These are phyloP conservation scores for Sminthopsis crassicaudata DNA, from an alignment of 2,113 vertebrate genomes.

Conservation along the genomic window DNA sequence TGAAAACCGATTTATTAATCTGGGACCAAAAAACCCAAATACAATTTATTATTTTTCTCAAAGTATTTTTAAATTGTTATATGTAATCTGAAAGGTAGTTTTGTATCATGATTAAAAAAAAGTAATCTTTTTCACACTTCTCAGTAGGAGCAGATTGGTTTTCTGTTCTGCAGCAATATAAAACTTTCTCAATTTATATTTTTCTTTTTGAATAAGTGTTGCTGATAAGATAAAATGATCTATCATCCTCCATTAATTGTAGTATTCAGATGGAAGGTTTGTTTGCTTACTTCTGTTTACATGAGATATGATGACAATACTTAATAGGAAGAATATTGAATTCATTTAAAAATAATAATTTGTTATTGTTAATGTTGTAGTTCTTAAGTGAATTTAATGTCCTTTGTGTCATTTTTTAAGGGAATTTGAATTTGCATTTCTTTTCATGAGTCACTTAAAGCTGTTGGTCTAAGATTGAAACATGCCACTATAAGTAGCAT, in stretches of 20 bases:
- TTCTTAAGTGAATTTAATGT: neutral
- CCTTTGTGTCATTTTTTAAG: neutral
- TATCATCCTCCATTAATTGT: neutral
- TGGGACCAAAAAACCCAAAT: neutral
- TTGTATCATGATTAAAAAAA: neutral
- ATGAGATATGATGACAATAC: neutral
- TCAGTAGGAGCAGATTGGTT: neutral
- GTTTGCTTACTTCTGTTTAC: neutral
- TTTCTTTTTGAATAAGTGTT: neutral
- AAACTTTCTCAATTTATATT: neutral
- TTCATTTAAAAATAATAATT: neutral
- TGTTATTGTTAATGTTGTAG: neutral
- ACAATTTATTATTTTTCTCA: constrained; percentile 28
- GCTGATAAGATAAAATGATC: neutral
- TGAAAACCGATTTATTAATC: constrained; percentile 44
- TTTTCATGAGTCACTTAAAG: neutral
- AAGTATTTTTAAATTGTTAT: neutral
- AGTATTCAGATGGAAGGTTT: neutral
- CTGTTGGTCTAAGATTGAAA: neutral
- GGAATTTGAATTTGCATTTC: neutral
- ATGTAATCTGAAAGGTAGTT: neutral
- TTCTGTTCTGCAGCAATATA: neutral
- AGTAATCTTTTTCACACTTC: neutral
- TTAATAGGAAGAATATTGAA: neutral
- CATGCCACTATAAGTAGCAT: neutral